phyloP scores from a whole-genome alignment of 2,888 invertebrate species.

The Melanostoma mellinum region DNA sequence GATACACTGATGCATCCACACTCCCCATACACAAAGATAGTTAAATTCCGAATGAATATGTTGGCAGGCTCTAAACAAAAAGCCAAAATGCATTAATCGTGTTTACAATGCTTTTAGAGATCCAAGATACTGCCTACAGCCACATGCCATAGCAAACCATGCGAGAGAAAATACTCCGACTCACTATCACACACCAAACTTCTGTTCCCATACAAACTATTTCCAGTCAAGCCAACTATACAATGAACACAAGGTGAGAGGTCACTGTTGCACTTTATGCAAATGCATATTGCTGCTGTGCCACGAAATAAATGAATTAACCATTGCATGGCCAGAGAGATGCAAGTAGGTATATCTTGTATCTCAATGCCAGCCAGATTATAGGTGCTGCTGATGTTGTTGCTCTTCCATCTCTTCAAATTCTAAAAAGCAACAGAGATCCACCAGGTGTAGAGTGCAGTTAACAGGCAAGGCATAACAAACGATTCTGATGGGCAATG shows the following conservation, averaged over 20 bases:
- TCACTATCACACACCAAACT: neutral
- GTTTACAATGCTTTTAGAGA: slow-evolving; percentile 70
- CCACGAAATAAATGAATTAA: slow-evolving; percentile 43
- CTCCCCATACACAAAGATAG: neutral
- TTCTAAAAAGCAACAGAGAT: no score
- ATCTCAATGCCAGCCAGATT: slow-evolving; percentile 9
- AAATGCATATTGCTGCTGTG: slow-evolving; percentile 40
- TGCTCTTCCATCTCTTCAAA: no score
- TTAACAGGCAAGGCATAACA: no score
- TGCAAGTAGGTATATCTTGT: slow-evolving; percentile 8
- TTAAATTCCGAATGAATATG: slow-evolving; percentile 4
- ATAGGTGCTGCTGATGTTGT: no score
- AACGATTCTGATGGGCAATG: no score
- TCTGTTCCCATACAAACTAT: neutral
- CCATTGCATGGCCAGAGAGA: slow-evolving; percentile 20
- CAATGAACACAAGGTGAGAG: slow-evolving; percentile 39
- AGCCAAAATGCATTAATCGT: slow-evolving; percentile 69
- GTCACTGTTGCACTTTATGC: slow-evolving; percentile 67
- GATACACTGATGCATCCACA: neutral
- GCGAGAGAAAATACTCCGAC: slow-evolving; percentile 26
- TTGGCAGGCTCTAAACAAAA: slow-evolving; percentile 8
- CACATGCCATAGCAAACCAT: slow-evolving; percentile 36
- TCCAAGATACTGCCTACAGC: slow-evolving; percentile 56
- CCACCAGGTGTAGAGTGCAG: no score
- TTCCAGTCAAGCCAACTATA: neutral